Evolutionary conservation across 2,888 invertebrate genomes (phyloP).

Genomic region (Punctoribates punctum): DNA sequence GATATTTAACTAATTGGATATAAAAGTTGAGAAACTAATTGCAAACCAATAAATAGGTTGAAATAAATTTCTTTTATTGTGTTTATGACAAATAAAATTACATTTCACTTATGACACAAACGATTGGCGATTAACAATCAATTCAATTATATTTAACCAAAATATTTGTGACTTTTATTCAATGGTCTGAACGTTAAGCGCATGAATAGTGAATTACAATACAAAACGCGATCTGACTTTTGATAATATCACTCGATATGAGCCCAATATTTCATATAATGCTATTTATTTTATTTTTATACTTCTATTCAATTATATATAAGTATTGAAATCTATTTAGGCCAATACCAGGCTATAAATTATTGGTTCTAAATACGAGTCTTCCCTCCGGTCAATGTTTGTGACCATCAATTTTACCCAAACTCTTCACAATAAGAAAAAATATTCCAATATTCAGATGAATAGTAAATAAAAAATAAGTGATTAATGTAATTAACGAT

Average conservation of each 20-base stretch:
- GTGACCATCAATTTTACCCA: neutral
- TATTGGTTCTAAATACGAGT: neutral
- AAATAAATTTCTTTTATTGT: neutral
- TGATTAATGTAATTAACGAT: constrained; percentile 2
- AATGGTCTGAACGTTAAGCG: constrained; percentile 8
- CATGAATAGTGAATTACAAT: constrained; percentile 20
- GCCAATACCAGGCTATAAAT: constrained; percentile 25
- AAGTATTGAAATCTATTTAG: neutral
- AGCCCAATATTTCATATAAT: neutral
- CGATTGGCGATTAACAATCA: neutral
- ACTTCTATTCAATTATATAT: constrained; percentile 23
- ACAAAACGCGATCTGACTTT: neutral
- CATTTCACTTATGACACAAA: neutral
- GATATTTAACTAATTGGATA: neutral
- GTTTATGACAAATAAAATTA: constrained; percentile 14
- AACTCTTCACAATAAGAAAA: neutral
- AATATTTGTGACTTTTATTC: neutral
- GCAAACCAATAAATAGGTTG: constrained; percentile 12
- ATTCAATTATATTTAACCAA: neutral
- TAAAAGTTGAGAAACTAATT: neutral
- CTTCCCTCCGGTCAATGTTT: neutral
- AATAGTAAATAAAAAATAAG: neutral
- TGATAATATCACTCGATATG: neutral
- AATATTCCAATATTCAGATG: neutral
- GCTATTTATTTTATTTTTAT: neutral